Conservation (phyloP, 2,888 invertebrate species). For the Dryomyza anilis region DNA sequence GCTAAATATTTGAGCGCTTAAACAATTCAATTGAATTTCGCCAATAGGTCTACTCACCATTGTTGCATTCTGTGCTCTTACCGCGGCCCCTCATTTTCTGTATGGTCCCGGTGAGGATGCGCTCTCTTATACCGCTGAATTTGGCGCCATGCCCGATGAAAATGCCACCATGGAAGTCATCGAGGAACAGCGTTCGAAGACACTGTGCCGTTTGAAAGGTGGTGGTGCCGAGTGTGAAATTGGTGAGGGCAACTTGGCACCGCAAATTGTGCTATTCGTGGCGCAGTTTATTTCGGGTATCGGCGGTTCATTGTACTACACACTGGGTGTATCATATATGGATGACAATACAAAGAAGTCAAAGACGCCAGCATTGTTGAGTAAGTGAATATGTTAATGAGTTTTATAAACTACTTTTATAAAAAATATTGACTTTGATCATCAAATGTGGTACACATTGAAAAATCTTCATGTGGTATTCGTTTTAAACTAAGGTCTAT, state of each 20-base stretch:
- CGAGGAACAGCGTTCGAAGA: conserved; percentile 65
- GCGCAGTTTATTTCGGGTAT: conserved; percentile 75
- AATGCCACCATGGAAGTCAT: conserved; percentile 61
- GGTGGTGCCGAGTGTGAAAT: conserved; percentile 61
- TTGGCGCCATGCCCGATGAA: conserved; percentile 61
- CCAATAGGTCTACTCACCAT: conserved; percentile 64
- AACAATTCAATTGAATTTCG: background rate
- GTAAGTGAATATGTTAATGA: conserved; percentile 60
- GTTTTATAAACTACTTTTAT: too few species aligned
- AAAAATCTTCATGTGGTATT: background rate
- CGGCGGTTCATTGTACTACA: conserved; percentile 72
- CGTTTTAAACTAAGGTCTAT: background rate
- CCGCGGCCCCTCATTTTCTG: conserved; percentile 71
- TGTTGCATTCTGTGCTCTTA: conserved; percentile 70
- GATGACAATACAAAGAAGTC: conserved; percentile 78
- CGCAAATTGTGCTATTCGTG: conserved; percentile 68
- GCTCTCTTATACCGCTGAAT: conserved; percentile 67
- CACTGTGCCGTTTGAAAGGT: conserved; percentile 63
- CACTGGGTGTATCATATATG: conserved; percentile 74
- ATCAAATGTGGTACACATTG: too few species aligned
- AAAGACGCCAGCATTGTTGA: conserved; percentile 73
- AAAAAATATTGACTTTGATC: too few species aligned
- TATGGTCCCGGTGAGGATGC: conserved; percentile 74
- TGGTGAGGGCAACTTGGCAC: conserved; percentile 67
- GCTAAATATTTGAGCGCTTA: background rate